Evolutionary conservation across 1,140 invertebrate genomes (phyloP).

Genomic region (Papilio machaon): DNA sequence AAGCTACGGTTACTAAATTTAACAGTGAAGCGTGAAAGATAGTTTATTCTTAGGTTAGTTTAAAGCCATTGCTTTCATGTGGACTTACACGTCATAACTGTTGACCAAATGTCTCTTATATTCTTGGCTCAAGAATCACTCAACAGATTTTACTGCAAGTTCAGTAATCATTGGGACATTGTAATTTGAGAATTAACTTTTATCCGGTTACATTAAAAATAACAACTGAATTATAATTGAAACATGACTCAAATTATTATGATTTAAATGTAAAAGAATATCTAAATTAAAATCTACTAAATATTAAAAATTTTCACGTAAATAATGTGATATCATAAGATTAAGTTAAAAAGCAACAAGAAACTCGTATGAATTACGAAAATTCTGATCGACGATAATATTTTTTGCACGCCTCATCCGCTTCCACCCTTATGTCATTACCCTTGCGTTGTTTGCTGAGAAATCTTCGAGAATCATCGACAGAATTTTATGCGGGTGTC

Average conservation of each 20-base stretch:
- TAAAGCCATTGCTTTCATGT: slow-evolving; percentile 15
- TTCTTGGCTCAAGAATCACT: neutral
- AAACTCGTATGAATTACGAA: slow-evolving; percentile 7
- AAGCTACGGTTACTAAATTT: slow-evolving; percentile 54
- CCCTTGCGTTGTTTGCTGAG: slow-evolving; percentile 26
- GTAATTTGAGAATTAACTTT: too few relatives aligned
- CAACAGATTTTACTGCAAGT: neutral
- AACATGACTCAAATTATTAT: too few relatives aligned
- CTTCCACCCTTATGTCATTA: slow-evolving; percentile 34
- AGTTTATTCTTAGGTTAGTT: slow-evolving; percentile 27
- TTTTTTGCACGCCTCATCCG: slow-evolving; percentile 35
- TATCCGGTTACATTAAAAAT: too few relatives aligned
- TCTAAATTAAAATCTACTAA: neutral
- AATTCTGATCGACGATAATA: slow-evolving; percentile 10
- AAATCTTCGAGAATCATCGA: slow-evolving; percentile 26
- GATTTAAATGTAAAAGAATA: too few relatives aligned
- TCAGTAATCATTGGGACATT: too few relatives aligned
- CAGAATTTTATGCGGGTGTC: slow-evolving; percentile 29
- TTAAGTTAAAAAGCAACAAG: slow-evolving; percentile 6
- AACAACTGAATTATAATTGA: too few relatives aligned
- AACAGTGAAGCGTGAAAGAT: slow-evolving; percentile 41
- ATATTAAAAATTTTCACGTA: neutral
- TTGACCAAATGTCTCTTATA: slow-evolving; percentile 8
- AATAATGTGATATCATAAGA: neutral
- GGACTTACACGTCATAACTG: neutral